Percentiles rank a stretch among this genome's conserved stretches.
phyloP scores from a whole-genome alignment of 2,888 invertebrate species.

The Volucella inflata region DNA sequence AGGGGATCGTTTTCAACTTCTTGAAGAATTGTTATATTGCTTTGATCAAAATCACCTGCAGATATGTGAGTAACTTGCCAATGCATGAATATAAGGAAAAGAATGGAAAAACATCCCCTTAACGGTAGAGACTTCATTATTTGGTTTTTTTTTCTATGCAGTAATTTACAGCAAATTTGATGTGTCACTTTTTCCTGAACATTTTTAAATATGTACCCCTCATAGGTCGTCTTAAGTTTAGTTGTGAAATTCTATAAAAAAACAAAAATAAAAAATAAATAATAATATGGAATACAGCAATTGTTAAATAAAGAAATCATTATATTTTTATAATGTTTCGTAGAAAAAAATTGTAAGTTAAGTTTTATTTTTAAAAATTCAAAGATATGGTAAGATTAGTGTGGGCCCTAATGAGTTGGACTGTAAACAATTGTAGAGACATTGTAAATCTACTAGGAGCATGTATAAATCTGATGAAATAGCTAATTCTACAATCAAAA shows the following conservation, averaged over 20 bases:
- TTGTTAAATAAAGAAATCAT: no score
- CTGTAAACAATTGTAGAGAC: no score
- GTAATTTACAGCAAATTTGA: not conserved
- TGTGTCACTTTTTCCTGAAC: conserved; percentile 55
- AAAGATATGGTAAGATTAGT: no score
- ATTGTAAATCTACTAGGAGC: no score
- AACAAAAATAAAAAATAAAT: not conserved
- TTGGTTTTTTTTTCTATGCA: not conserved
- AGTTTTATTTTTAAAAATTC: no score
- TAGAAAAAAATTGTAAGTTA: no score
- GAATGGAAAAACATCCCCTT: not conserved
- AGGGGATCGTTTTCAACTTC: conserved; percentile 79
- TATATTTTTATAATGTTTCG: no score
- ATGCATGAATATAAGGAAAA: conserved; percentile 15
- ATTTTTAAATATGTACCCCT: conserved; percentile 25
- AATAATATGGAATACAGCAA: not conserved
- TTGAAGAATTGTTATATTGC: conserved; percentile 80
- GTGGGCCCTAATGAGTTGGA: no score
- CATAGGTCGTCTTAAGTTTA: not conserved
- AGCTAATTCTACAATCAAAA: no score
- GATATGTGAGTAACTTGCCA: not conserved
- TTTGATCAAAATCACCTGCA: conserved; percentile 41
- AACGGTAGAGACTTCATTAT: conserved; percentile 36
- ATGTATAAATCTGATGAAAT: no score
- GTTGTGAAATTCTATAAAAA: not conserved